Evolutionary conservation across 37 sponge, comb jelly and placozoan genomes (phyloP).

Genomic region (Cladorhizidae sp.): DNA sequence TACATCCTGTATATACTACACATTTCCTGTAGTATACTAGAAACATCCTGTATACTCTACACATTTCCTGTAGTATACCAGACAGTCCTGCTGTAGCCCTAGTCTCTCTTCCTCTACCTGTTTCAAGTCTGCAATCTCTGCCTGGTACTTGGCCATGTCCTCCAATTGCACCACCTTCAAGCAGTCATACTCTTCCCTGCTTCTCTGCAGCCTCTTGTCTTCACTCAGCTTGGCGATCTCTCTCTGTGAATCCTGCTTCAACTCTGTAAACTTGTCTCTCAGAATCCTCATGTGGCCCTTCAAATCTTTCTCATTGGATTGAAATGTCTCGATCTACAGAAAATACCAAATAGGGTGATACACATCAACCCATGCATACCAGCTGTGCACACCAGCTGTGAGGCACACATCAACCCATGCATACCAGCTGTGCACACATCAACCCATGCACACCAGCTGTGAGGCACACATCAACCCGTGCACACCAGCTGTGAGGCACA

Average conservation of each 20-base stretch:
- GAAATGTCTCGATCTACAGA: constrained; percentile 56
- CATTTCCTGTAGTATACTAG: too few species aligned
- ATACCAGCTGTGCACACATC: neutral
- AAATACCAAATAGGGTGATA: neutral
- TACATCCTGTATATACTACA: too few species aligned
- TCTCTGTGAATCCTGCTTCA: constrained; percentile 63
- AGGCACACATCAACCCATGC: neutral
- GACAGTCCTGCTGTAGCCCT: too few species aligned
- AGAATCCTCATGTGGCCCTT: constrained; percentile 7
- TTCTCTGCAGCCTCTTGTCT: constrained; percentile 20
- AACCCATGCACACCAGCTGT: neutral
- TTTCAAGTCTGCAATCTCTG: constrained; percentile 11
- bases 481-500: neutral
- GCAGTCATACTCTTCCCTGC: constrained; percentile 77
- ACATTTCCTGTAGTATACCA: too few species aligned
- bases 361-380: neutral
- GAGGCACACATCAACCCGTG: too few species aligned
- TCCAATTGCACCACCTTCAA: constrained; percentile 60
- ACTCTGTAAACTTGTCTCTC: constrained; percentile 51
- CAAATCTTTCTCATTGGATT: constrained; percentile 24
- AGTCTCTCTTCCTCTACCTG: too few species aligned
- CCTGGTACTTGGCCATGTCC: constrained; percentile 42
- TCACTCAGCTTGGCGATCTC: constrained; percentile 55
- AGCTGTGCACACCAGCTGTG: neutral
- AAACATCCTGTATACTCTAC: too few species aligned